Percentiles rank a stretch among this genome's conserved stretches.
phyloP scores from a whole-genome alignment of 2,113 vertebrate species.

The Psettodes erumei region DNA sequence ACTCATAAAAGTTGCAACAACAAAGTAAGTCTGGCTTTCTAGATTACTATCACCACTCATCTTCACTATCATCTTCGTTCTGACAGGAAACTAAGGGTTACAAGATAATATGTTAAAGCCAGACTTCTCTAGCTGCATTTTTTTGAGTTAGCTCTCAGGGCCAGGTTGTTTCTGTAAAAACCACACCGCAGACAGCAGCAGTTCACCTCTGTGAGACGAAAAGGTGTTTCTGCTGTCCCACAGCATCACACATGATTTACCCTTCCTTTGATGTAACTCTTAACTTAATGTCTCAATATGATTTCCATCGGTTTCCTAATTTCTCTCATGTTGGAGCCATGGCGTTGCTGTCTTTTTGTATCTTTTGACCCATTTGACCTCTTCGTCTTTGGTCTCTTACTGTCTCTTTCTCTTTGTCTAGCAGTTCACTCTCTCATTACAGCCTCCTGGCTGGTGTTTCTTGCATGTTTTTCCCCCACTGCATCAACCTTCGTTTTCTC shows the following conservation, averaged over 20 bases:
- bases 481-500: conserved; percentile 19
- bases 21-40: neutral
- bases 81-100: neutral
- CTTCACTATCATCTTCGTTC: neutral
- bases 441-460: neutral
- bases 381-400: conserved; percentile 14
- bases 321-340: neutral
- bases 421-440: neutral
- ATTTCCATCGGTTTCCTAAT: conserved; percentile 27
- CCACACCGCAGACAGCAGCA: conserved; percentile 28
- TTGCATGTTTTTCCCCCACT: neutral
- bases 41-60: neutral
- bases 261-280: conserved; percentile 19
- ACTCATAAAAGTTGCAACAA: neutral
- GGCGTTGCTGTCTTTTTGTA: conserved; percentile 8
- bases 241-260: neutral
- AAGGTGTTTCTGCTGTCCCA: neutral
- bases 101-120: neutral
- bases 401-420: neutral
- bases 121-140: neutral
- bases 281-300: conserved; percentile 12
- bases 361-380: neutral
- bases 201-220: conserved; percentile 17
- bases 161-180: conserved; percentile 36
- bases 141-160: conserved; percentile 18